phyloP scores from a whole-genome alignment of 2,113 vertebrate species.

The Psittacus erithacus region DNA sequence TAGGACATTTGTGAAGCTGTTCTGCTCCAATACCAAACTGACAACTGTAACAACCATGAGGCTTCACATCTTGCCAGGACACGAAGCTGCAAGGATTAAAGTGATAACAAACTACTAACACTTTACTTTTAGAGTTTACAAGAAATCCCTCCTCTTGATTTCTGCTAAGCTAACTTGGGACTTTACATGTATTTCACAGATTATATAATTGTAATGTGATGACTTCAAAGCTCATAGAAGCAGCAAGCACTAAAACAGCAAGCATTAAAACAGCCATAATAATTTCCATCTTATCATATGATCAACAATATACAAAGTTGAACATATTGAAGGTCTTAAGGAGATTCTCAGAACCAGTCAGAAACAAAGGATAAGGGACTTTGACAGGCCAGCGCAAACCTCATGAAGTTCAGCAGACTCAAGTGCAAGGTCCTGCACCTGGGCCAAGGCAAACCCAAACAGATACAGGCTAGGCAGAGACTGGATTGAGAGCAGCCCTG shows the following conservation, averaged over 20 bases:
- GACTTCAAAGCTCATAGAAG: background rate
- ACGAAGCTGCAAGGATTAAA: background rate
- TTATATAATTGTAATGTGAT: background rate
- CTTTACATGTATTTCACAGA: background rate
- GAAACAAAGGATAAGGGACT: background rate
- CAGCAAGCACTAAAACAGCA: background rate
- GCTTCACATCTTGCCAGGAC: background rate
- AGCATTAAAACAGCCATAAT: background rate
- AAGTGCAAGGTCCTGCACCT: background rate
- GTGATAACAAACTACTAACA: background rate
- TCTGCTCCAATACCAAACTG: constrained; percentile 32
- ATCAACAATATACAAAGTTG: background rate
- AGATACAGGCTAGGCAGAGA: background rate
- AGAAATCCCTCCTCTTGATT: background rate
- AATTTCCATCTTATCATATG: background rate
- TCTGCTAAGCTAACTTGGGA: background rate
- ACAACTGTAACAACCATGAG: constrained; percentile 21
- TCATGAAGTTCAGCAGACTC: background rate
- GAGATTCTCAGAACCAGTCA: background rate
- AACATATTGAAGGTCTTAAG: background rate
- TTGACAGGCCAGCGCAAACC: background rate
- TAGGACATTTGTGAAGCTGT: constrained; percentile 47
- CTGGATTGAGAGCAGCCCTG: background rate
- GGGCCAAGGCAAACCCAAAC: background rate
- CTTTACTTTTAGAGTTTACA: background rate